These are phyloP conservation scores for Morpho helenor DNA, from an alignment of 2,888 invertebrate genomes.

Conservation along the genomic window DNA sequence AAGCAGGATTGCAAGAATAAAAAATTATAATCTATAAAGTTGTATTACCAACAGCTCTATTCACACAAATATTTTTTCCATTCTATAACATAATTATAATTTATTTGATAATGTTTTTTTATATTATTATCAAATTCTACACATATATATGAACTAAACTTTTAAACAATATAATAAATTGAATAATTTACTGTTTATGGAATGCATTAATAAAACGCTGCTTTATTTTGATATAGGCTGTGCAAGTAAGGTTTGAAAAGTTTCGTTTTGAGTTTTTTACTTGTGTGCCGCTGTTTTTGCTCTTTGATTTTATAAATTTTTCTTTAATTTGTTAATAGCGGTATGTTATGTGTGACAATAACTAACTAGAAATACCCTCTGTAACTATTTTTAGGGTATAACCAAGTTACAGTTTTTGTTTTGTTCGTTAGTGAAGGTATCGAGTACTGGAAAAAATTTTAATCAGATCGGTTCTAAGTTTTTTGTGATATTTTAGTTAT, in stretches of 20 bases:
- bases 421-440: conserved; percentile 22
- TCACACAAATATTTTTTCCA: too few relatives aligned
- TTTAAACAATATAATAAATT: too few relatives aligned
- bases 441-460: conserved; percentile 5
- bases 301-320: conserved; percentile 50
- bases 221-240: conserved; percentile 28
- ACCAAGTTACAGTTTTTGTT: conserved; percentile 22
- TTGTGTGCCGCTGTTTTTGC: conserved; percentile 60
- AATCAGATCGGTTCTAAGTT: conserved; percentile 14
- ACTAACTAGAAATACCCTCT: conserved; percentile 29
- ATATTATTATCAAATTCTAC: too few relatives aligned
- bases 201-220: conserved; percentile 35
- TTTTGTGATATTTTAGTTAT: conserved; percentile 22
- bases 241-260: conserved; percentile 24
- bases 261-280: conserved; percentile 62
- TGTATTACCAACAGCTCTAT: too few relatives aligned
- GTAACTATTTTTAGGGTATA: conserved; percentile 20
- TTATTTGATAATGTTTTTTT: too few relatives aligned
- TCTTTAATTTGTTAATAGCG: conserved; percentile 38
- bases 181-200: neutral
- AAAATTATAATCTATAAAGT: too few relatives aligned
- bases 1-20: too few relatives aligned
- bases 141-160: too few relatives aligned
- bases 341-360: conserved; percentile 37
- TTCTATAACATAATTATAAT: too few relatives aligned